phyloP scores from a whole-genome alignment of 2,888 invertebrate species.

The Euspilapteryx auroguttella region DNA sequence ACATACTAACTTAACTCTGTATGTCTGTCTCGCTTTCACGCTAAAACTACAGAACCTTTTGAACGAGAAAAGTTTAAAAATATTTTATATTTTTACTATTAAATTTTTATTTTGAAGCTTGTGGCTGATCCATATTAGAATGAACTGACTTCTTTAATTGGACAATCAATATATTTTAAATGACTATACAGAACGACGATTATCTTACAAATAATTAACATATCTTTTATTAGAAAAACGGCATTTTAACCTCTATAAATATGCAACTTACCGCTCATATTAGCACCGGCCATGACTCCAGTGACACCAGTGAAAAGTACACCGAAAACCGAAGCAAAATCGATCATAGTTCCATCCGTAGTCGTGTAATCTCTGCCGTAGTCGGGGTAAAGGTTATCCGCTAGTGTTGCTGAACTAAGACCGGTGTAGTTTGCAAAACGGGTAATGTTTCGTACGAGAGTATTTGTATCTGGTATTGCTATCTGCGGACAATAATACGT shows the following conservation, averaged over 20 bases:
- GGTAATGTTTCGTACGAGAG: constrained; percentile 39
- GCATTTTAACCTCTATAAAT: no score
- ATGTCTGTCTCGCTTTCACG: not conserved
- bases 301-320: constrained; percentile 98
- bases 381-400: constrained; percentile 73
- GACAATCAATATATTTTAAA: no score
- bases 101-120: no score
- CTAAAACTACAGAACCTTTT: constrained; percentile 1
- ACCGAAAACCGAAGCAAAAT: constrained; percentile 95
- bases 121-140: no score
- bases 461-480: constrained; percentile 75
- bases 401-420: constrained; percentile 69
- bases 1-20: no score
- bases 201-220: no score
- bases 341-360: constrained; percentile 63
- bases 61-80: no score
- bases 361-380: constrained; percentile 82
- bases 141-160: no score
- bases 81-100: no score
- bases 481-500: no score
- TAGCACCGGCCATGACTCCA: constrained; percentile 99
- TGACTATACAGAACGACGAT: no score
- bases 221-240: no score
- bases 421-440: constrained; percentile 77
- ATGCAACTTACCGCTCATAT: constrained; percentile 91